phyloP scores from a whole-genome alignment of 2,888 invertebrate species.

The Polietes domitor region DNA sequence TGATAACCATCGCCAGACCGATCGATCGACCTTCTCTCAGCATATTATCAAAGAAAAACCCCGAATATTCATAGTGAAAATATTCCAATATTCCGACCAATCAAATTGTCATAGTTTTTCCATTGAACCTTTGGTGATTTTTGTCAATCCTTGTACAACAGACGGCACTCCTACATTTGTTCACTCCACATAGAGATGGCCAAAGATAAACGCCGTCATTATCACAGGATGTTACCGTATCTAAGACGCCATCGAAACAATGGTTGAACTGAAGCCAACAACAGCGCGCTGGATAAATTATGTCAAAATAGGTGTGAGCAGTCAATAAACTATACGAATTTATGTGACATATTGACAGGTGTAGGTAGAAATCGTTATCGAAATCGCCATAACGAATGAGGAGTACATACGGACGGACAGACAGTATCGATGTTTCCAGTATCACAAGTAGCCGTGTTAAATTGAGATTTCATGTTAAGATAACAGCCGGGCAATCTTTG shows the following conservation, averaged over 20 bases:
- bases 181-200: slow-evolving; percentile 32
- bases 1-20: too few relatives aligned
- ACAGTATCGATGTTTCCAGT: neutral
- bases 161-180: slow-evolving; percentile 23
- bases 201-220: slow-evolving; percentile 57
- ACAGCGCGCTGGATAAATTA: slow-evolving; percentile 57
- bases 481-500: slow-evolving; percentile 8
- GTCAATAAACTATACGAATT: slow-evolving; percentile 75
- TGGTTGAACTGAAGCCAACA: slow-evolving; percentile 31
- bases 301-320: slow-evolving; percentile 70
- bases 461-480: slow-evolving; percentile 50
- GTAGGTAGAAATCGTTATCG: neutral
- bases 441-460: slow-evolving; percentile 56
- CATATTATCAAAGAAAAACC: neutral
- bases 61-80: neutral
- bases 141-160: neutral
- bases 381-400: too few relatives aligned
- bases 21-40: too few relatives aligned
- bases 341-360: slow-evolving; percentile 75
- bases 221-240: slow-evolving; percentile 56
- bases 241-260: slow-evolving; percentile 60
- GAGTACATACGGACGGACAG: too few relatives aligned
- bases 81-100: neutral
- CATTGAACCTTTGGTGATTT: neutral
- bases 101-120: neutral